Percentiles rank a stretch among this genome's conserved stretches.
phyloP scores from a whole-genome alignment of 2,113 vertebrate species.

The Nyctibius bracteatus region DNA sequence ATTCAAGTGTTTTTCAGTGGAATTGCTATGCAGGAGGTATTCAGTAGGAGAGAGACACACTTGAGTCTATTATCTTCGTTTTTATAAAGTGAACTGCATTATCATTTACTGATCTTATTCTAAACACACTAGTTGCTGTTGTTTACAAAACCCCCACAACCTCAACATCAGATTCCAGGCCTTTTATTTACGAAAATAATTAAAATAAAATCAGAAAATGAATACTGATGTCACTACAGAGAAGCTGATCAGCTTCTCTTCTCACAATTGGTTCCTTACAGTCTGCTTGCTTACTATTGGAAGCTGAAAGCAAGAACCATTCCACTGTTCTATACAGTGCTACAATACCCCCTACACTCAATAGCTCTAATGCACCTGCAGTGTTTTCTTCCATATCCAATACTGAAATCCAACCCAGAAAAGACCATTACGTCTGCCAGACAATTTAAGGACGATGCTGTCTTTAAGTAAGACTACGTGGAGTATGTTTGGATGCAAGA shows the following conservation, averaged over 20 bases:
- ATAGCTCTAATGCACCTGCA: background rate
- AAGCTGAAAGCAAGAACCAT: background rate
- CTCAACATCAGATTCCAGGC: background rate
- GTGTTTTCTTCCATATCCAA: background rate
- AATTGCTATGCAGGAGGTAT: background rate
- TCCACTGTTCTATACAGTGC: background rate
- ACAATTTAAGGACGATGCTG: background rate
- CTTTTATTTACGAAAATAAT: background rate
- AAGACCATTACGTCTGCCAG: background rate
- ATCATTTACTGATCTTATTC: background rate
- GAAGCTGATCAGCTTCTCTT: background rate
- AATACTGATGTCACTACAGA: background rate
- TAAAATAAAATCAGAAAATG: background rate
- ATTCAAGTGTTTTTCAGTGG: background rate
- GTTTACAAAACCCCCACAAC: background rate
- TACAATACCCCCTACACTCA: background rate
- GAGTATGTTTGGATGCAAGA: background rate
- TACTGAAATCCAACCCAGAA: background rate
- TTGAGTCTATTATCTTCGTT: background rate
- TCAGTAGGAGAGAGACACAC: background rate
- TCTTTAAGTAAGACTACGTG: background rate
- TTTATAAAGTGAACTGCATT: background rate
- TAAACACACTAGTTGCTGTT: background rate
- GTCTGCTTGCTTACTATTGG: background rate
- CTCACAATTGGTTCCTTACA: background rate